Conservation (phyloP, 2,113 vertebrate genomes). For the Zeus faber region DNA sequence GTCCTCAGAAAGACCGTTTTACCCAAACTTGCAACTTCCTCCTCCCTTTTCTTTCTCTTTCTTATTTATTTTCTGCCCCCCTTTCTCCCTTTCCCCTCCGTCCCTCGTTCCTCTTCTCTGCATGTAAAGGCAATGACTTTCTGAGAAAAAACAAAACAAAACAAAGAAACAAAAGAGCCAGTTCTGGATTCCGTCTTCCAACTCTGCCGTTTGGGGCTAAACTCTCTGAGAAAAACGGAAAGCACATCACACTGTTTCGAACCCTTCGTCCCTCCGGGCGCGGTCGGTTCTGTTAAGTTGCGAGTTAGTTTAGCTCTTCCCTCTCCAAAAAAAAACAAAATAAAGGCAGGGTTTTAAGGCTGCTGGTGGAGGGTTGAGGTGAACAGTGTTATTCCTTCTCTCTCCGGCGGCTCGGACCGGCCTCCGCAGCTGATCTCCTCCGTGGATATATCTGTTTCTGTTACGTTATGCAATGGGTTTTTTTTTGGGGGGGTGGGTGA, state of each 20-base stretch:
- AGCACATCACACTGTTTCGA: not conserved
- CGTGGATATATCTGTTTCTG: conserved; percentile 29
- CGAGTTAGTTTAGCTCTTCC: not conserved
- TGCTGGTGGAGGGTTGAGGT: too few species aligned
- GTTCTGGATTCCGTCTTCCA: conserved; percentile 30
- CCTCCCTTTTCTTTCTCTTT: conserved; percentile 12
- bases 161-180: not conserved
- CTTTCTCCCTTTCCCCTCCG: not conserved
- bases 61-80: conserved; percentile 14
- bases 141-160: conserved; percentile 5
- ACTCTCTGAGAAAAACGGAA: not conserved
- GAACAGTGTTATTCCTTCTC: not conserved
- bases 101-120: conserved; percentile 11
- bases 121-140: conserved; percentile 31
- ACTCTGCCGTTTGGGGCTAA: conserved; percentile 26
- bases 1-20: too few species aligned
- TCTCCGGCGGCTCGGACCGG: not conserved
- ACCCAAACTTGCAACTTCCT: too few species aligned
- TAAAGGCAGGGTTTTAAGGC: too few species aligned
- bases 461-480: conserved; percentile 36
- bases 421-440: conserved; percentile 31
- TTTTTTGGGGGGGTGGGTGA: conserved; percentile 10
- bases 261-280: not conserved
- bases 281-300: not conserved
- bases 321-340: too few species aligned